phyloP scores from a whole-genome alignment of 2,888 invertebrate species.

The Ophonus ardosiacus region DNA sequence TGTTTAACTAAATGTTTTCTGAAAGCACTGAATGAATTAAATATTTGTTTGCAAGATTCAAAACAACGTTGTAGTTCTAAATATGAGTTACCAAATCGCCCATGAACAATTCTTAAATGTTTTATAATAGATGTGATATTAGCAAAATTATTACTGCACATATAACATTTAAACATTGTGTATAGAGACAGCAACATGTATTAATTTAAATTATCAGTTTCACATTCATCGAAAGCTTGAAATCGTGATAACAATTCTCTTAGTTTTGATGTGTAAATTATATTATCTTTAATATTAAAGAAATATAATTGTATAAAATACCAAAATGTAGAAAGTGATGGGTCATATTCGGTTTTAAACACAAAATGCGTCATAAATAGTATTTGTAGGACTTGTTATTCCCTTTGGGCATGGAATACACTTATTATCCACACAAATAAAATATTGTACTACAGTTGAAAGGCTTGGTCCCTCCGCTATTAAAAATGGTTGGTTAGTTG shows the following conservation, averaged over 20 bases:
- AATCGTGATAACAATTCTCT: conserved; percentile 42
- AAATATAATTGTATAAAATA: conserved; percentile 39
- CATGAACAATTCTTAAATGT: conserved; percentile 47
- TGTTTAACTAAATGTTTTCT: conserved; percentile 31
- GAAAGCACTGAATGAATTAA: conserved; percentile 54
- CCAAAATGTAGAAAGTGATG: conserved; percentile 30
- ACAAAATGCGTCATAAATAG: conserved; percentile 51
- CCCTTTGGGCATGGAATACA: conserved; percentile 12
- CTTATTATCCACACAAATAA: conserved; percentile 19
- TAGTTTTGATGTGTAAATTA: conserved; percentile 10
- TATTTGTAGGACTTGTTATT: conserved; percentile 25
- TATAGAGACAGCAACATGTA: not conserved
- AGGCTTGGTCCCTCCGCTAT: conserved; percentile 8
- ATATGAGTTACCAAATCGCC: conserved; percentile 8
- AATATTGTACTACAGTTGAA: not conserved
- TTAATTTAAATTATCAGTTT: not conserved
- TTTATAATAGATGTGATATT: conserved; percentile 29
- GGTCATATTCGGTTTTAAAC: conserved; percentile 38
- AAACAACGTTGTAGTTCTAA: conserved; percentile 45
- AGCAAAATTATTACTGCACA: not conserved
- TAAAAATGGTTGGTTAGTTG: not conserved
- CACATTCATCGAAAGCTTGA: not conserved
- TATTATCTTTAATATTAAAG: conserved; percentile 1
- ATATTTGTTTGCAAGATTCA: conserved; percentile 37
- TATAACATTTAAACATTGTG: not conserved